Conservation (phyloP, 1,140 invertebrate genomes). For the Cardiocondyla obscurior region DNA sequence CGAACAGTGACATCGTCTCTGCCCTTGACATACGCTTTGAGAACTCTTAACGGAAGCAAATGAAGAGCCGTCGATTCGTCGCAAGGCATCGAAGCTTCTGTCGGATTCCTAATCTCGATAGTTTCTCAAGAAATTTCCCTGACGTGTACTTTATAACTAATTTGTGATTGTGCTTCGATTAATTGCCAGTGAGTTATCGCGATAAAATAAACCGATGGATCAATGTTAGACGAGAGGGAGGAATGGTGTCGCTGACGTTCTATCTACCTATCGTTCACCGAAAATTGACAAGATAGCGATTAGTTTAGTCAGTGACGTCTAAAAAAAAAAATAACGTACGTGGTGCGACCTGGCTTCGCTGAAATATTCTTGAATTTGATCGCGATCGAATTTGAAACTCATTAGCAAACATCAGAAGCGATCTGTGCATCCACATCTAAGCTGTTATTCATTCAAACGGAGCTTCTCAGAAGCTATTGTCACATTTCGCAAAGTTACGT, state of each 20-base stretch:
- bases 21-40: neutral
- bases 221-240: conserved; percentile 8
- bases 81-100: neutral
- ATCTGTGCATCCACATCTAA: neutral
- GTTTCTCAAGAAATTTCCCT: neutral
- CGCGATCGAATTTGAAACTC: neutral
- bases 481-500: neutral
- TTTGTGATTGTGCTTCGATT: conserved; percentile 4
- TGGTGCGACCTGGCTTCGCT: conserved; percentile 43
- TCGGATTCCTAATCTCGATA: neutral
- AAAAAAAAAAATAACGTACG: neutral
- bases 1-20: neutral
- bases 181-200: neutral
- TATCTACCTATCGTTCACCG: conserved; percentile 5
- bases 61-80: neutral
- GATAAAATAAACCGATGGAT: too few species aligned
- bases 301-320: conserved; percentile 55
- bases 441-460: neutral
- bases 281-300: conserved; percentile 7
- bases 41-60: neutral
- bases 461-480: neutral
- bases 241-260: neutral
- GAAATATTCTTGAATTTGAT: neutral
- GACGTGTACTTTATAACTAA: neutral
- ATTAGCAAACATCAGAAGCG: neutral